These are phyloP conservation scores for Colossoma macropomum DNA, from an alignment of 2,113 vertebrate genomes.

Conservation along the genomic window DNA sequence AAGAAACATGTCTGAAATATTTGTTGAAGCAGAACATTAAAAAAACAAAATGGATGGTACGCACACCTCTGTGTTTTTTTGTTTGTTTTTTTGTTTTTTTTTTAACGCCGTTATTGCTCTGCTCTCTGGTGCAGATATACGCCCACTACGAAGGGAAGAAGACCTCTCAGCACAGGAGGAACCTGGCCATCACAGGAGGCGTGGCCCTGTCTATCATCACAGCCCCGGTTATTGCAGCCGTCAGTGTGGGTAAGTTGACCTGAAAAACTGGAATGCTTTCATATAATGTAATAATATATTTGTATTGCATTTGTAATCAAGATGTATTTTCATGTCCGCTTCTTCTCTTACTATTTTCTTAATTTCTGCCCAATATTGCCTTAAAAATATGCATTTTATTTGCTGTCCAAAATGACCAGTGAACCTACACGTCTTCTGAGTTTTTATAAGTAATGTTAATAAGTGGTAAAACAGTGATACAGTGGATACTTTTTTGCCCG, in stretches of 20 bases:
- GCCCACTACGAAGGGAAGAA: constrained; percentile 96
- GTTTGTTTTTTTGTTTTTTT: not conserved
- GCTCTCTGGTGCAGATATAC: constrained; percentile 85
- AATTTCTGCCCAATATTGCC: not conserved
- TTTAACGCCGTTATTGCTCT: not conserved
- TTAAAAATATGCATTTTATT: too few species aligned
- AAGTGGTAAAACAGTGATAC: too few species aligned
- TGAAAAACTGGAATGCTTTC: not conserved
- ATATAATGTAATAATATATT: not conserved
- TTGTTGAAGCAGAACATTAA: too few species aligned
- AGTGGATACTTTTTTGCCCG: too few species aligned
- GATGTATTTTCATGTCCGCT: not conserved
- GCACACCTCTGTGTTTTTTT: too few species aligned
- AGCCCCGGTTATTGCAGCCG: constrained; percentile 95
- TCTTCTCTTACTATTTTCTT: not conserved
- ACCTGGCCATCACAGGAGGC: constrained; percentile 95
- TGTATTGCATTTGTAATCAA: not conserved
- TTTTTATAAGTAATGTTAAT: too few species aligned
- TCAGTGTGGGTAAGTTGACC: constrained; percentile 89
- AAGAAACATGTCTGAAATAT: not conserved
- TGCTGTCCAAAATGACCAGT: too few species aligned
- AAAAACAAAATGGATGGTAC: not conserved
- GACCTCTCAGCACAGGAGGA: constrained; percentile 91
- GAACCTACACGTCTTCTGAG: too few species aligned
- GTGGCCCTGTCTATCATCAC: constrained; percentile 95